Conservation (phyloP, 2,113 vertebrate genomes). For the Lagopus leucura region DNA sequence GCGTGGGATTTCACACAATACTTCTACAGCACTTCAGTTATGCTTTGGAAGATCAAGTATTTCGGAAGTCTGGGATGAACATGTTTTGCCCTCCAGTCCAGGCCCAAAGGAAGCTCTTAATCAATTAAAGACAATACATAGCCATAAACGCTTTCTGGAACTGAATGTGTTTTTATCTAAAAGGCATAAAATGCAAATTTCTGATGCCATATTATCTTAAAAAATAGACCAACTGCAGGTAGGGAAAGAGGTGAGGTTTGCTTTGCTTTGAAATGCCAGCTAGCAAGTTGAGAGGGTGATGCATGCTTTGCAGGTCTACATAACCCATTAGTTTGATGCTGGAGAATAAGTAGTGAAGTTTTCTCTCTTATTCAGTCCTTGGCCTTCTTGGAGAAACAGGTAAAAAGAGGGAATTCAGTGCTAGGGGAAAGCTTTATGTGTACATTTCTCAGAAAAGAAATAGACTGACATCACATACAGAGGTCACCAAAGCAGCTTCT, state of each 20-base stretch:
- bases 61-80: background rate
- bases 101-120: background rate
- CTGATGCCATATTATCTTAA: background rate
- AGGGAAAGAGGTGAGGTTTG: background rate
- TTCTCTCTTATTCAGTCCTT: background rate
- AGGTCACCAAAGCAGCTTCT: background rate
- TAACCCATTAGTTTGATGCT: background rate
- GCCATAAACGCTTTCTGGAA: background rate
- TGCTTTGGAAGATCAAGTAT: background rate
- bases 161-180: background rate
- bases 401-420: background rate
- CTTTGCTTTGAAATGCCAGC: background rate
- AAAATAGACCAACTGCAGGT: background rate
- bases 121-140: background rate
- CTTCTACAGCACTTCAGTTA: background rate
- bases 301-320: background rate
- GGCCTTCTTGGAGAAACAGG: background rate
- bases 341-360: background rate
- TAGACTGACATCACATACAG: background rate
- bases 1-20: background rate
- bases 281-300: background rate
- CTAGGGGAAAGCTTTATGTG: background rate
- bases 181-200: background rate
- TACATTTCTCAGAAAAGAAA: background rate
- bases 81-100: background rate